A percentile compares a stretch with the other conserved stretches of the same genome.
Evolutionary conservation across 2,113 vertebrate genomes (phyloP).

Genomic region (Glaucomys volans): DNA sequence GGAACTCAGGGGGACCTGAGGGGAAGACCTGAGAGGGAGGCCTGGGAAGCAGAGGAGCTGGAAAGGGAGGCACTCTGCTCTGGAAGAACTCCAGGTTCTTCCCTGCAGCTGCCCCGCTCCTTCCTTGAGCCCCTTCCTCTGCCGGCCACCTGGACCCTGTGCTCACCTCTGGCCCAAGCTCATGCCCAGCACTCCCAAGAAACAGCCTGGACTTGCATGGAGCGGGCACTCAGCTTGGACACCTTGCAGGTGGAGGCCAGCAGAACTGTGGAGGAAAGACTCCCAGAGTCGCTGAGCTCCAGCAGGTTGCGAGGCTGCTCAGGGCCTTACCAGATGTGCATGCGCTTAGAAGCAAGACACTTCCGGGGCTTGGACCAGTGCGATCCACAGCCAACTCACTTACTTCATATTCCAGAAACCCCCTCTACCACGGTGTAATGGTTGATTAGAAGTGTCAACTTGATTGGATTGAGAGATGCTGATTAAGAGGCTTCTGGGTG

Average conservation of each 20-base stretch:
- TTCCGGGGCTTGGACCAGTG: not conserved
- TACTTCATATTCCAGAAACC: not conserved
- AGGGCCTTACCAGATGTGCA: no score
- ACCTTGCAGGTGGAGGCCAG: no score
- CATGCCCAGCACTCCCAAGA: no score
- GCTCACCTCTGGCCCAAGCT: not conserved
- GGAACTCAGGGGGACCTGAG: not conserved
- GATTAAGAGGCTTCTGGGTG: no score
- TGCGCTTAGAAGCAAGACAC: not conserved
- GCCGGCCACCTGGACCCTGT: not conserved
- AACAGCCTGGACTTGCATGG: not conserved
- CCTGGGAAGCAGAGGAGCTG: not conserved
- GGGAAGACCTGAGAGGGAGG: not conserved
- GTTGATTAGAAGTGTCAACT: no score
- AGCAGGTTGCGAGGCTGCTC: no score
- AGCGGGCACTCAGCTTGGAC: no score
- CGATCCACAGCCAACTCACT: not conserved
- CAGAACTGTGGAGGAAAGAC: no score
- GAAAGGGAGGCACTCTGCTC: not conserved
- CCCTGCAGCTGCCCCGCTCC: not conserved
- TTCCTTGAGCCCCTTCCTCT: not conserved
- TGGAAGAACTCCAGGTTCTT: no score
- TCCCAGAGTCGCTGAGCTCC: no score
- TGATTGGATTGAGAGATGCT: no score
- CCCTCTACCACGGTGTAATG: not conserved